Conservation (phyloP, 2,113 vertebrate species). For the Todiramphus saurophagus region DNA sequence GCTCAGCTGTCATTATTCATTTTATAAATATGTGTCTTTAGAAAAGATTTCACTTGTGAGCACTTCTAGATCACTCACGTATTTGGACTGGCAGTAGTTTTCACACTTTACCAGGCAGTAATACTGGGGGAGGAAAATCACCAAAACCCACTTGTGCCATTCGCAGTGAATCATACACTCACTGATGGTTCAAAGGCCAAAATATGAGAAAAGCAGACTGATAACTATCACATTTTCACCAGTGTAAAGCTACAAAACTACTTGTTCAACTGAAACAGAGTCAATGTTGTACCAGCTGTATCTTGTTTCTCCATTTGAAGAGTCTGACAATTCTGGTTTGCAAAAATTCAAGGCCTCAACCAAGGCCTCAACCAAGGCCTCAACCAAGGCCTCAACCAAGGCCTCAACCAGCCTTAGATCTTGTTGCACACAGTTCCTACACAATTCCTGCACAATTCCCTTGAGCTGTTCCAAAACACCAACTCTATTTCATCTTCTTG, state of each 20-base stretch:
- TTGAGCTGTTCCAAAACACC: background rate
- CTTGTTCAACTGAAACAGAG: background rate
- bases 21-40: background rate
- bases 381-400: background rate
- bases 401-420: background rate
- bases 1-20: background rate
- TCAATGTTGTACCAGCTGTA: background rate
- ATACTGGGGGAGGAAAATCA: background rate
- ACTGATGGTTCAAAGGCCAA: background rate
- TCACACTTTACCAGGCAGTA: background rate
- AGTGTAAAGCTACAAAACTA: background rate
- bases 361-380: background rate
- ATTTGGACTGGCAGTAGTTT: background rate
- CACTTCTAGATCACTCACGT: background rate
- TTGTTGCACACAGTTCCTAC: background rate
- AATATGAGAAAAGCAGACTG: background rate
- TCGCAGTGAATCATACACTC: background rate
- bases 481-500: background rate
- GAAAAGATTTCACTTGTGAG: background rate
- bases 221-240: background rate
- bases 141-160: background rate
- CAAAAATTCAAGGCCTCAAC: background rate
- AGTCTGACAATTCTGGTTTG: background rate
- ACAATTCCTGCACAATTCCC: background rate
- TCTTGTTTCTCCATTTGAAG: conserved; percentile 1